Evolutionary conservation across 2,888 invertebrate genomes (phyloP), one percentile per base, ranked within the genome.

Genomic region (Caenorhabditis japonica): DNA sequence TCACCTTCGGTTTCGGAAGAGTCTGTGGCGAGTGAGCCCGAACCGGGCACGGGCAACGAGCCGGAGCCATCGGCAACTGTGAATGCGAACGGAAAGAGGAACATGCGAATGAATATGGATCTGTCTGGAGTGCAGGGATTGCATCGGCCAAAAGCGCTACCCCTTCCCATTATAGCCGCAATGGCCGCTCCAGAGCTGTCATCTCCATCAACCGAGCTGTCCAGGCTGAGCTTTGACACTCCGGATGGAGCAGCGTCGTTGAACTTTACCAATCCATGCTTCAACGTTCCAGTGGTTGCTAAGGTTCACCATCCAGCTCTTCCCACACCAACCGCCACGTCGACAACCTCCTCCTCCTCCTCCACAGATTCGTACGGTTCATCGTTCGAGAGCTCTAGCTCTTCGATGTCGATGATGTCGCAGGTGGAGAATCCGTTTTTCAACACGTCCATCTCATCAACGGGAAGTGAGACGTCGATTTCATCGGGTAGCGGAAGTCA

Each of bases 151-250:
- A 52, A 69, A 49, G 77, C 74, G 1, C 66, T 79, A 8, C 75
- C 73, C 4, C 53, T 62, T 15, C 52, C 60, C n/a, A 41, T 23
- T 19, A 27, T 70, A n/a, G 56, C 60, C 3, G 12, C 55, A 5
- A 25, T 55, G n/a, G 46, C 27, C 21, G 43, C 33, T 30, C 34
- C 33, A 33, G 84, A 85, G 30, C 74, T 87, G 41, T 85, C 87
- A 3, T 85, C 85, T 27, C 87, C 87, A 27, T 84, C 84, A 36
- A 85, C 84, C n/a, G 87, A 87, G 68, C 64, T 87, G n/a, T 74
- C 76, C 13, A 69, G 79, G 38, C 49, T 84, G 60, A 73, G 61
- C 27, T 80, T 82, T 62, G 70, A 69, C 33, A 58, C 34, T 36
- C 47, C 58, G 36, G 51, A 58, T 13, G 25, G 36, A 17, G 19